phyloP scores from a whole-genome alignment of 2,113 vertebrate genomes.

The Otis tarda region DNA sequence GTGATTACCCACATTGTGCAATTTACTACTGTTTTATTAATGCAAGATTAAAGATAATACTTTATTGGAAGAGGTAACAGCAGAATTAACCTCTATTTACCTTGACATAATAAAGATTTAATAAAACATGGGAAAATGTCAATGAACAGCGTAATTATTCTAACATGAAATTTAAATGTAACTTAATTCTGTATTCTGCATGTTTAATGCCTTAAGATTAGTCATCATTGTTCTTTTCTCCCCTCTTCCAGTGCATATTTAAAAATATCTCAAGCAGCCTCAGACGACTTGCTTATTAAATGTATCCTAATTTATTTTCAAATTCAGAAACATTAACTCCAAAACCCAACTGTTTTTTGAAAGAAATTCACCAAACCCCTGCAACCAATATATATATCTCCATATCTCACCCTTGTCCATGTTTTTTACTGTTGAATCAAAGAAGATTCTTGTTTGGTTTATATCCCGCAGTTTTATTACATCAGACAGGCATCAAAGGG shows the following conservation, averaged over 20 bases:
- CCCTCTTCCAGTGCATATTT: slow-evolving; percentile 56
- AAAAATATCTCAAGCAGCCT: slow-evolving; percentile 66
- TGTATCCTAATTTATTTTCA: slow-evolving; percentile 62
- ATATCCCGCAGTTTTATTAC: slow-evolving; percentile 72
- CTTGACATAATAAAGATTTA: slow-evolving; percentile 81
- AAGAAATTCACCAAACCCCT: not conserved
- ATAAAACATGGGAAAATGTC: slow-evolving; percentile 79
- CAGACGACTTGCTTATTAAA: slow-evolving; percentile 65
- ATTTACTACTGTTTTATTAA: slow-evolving; percentile 81
- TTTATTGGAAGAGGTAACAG: slow-evolving; percentile 74
- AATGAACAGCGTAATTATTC: slow-evolving; percentile 78
- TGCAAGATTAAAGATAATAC: slow-evolving; percentile 81
- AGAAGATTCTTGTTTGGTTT: slow-evolving; percentile 74
- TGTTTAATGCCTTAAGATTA: slow-evolving; percentile 77
- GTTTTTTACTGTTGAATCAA: slow-evolving; percentile 71
- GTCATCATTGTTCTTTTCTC: slow-evolving; percentile 73
- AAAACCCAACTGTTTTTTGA: not conserved
- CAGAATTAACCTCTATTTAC: slow-evolving; percentile 83
- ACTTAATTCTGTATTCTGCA: slow-evolving; percentile 77
- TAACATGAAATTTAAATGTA: slow-evolving; percentile 80
- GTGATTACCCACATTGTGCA: slow-evolving; percentile 75
- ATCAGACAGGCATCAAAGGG: slow-evolving; percentile 80
- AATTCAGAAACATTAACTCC: slow-evolving; percentile 51
- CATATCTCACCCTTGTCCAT: slow-evolving; percentile 50
- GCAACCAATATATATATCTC: not conserved